Percentiles rank a stretch among this genome's conserved stretches.
Conservation (phyloP, 2,888 invertebrate genomes). For the Elegia similella region DNA sequence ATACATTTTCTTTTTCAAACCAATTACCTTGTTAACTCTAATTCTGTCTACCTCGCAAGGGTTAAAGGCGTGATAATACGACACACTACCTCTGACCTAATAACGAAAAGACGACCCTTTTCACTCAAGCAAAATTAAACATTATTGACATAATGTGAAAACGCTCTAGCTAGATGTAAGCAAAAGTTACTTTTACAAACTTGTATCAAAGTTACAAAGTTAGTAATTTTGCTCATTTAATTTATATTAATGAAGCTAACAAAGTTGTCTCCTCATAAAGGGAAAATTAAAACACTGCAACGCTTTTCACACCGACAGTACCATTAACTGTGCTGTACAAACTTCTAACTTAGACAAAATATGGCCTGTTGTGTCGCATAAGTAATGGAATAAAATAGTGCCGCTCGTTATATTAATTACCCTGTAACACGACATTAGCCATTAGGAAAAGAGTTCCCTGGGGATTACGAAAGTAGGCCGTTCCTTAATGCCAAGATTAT, state of each 20-base stretch:
- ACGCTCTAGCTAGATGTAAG: not conserved
- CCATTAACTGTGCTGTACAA: slow-evolving; percentile 43
- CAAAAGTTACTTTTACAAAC: not conserved
- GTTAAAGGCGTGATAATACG: no score
- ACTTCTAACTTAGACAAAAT: slow-evolving; percentile 60
- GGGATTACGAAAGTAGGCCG: slow-evolving; percentile 33
- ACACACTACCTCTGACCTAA: no score
- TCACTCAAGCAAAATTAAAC: slow-evolving; percentile 16
- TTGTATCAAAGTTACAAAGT: slow-evolving; percentile 3
- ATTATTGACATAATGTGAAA: slow-evolving; percentile 11
- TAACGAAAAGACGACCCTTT: no score
- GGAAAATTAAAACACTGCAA: slow-evolving; percentile 22
- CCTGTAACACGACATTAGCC: slow-evolving; percentile 66
- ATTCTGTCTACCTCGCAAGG: no score
- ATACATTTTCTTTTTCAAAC: no score
- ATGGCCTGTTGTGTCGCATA: slow-evolving; percentile 55
- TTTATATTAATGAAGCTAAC: slow-evolving; percentile 11
- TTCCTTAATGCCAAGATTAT: slow-evolving; percentile 24
- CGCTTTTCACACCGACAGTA: slow-evolving; percentile 34
- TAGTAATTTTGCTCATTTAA: not conserved
- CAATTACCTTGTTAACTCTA: no score
- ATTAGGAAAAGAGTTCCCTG: slow-evolving; percentile 31
- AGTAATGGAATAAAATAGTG: slow-evolving; percentile 77
- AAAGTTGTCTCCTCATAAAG: slow-evolving; percentile 9
- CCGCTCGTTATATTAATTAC: slow-evolving; percentile 72